These are phyloP conservation scores for Malurus alboscapulatus DNA, from an alignment of 2,113 vertebrate genomes.

Conservation along the genomic window DNA sequence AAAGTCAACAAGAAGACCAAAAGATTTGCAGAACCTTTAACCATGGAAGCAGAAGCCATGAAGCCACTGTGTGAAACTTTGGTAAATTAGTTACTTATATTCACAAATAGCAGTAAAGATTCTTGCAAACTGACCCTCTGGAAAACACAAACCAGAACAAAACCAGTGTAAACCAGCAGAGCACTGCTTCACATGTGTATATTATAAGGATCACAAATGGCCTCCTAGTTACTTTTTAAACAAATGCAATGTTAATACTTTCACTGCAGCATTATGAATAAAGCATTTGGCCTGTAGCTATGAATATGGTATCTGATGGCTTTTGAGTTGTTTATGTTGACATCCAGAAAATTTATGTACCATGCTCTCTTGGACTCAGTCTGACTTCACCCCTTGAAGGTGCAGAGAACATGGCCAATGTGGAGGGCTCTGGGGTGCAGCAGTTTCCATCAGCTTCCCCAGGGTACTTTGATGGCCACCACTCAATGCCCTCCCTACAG, in stretches of 20 bases:
- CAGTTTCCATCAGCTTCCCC: neutral
- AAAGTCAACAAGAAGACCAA: neutral
- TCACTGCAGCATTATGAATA: constrained; percentile 63
- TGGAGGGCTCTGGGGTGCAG: neutral
- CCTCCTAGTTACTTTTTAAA: constrained; percentile 84
- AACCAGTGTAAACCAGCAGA: constrained; percentile 70
- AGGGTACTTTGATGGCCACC: rapidly evolving
- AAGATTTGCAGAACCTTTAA: constrained; percentile 38
- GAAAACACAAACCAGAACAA: constrained; percentile 61
- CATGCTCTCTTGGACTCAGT: neutral
- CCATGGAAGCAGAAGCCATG: neutral
- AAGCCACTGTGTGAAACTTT: constrained; percentile 34
- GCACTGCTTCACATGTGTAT: constrained; percentile 64
- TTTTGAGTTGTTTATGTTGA: neutral
- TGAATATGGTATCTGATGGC: neutral
- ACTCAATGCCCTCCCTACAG: rapidly evolving
- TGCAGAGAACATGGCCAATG: neutral
- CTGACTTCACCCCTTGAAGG: neutral
- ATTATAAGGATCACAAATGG: constrained; percentile 75
- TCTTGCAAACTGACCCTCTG: constrained; percentile 44
- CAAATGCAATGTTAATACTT: constrained; percentile 84
- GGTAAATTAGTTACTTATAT: constrained; percentile 74
- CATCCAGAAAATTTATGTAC: neutral
- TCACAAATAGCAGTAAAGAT: constrained; percentile 49
- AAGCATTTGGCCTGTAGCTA: constrained; percentile 66